phyloP scores from a whole-genome alignment of 2,113 vertebrate species.

The Sander vitreus region DNA sequence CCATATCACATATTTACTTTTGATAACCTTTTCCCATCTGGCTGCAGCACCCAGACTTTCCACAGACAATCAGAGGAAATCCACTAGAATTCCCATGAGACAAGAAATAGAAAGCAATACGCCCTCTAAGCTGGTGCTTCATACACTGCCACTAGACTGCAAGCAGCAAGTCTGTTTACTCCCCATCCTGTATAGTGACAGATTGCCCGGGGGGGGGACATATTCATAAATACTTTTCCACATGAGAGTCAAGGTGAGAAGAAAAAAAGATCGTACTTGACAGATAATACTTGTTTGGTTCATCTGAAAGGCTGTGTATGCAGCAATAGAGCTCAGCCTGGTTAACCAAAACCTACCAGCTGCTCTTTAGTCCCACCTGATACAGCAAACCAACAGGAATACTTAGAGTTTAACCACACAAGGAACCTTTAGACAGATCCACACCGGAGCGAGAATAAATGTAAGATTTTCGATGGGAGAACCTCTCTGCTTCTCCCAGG shows the following conservation, averaged over 20 bases:
- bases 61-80: constrained; percentile 65
- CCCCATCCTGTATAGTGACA: constrained; percentile 56
- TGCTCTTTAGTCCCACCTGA: constrained; percentile 54
- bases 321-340: constrained; percentile 43
- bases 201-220: constrained; percentile 28
- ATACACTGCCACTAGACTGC: constrained; percentile 51
- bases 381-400: constrained; percentile 64
- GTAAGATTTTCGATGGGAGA: constrained; percentile 69
- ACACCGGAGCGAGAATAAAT: constrained; percentile 66
- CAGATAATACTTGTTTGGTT: constrained; percentile 48
- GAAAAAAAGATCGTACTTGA: constrained; percentile 20
- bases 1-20: constrained; percentile 77
- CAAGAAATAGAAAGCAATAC: constrained; percentile 57
- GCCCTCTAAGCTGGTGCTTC: constrained; percentile 38
- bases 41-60: constrained; percentile 53
- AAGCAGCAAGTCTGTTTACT: constrained; percentile 59
- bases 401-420: constrained; percentile 62
- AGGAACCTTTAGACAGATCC: constrained; percentile 66
- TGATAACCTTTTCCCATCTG: constrained; percentile 75
- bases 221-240: constrained; percentile 64
- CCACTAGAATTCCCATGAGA: constrained; percentile 46
- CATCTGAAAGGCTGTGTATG: constrained; percentile 25
- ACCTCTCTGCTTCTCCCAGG: constrained; percentile 69
- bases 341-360: constrained; percentile 50
- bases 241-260: constrained; percentile 62